Conservation (phyloP, 1,140 invertebrate species). For the Reticulitermes speratus region DNA sequence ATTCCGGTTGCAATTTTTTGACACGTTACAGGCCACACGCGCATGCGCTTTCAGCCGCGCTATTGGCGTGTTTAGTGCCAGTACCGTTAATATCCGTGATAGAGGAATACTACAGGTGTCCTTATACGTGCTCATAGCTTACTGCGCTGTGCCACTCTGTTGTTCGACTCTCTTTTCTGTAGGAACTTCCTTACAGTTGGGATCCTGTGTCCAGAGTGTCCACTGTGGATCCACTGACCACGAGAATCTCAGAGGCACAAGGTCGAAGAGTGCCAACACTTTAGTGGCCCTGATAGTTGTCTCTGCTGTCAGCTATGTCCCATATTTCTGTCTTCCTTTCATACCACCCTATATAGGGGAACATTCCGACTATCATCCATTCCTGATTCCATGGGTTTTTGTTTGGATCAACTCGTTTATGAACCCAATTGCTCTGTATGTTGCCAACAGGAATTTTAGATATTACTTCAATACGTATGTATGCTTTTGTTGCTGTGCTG, state of each 20-base stretch:
- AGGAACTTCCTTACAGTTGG: neutral
- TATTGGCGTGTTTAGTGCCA: neutral
- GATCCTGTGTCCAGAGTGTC: neutral
- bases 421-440: neutral
- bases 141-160: neutral
- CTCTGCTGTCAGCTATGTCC: neutral
- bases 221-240: neutral
- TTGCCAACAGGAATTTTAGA: neutral
- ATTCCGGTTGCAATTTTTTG: neutral
- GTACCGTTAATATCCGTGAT: neutral
- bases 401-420: neutral
- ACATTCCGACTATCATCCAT: neutral
- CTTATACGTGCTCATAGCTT: neutral
- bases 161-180: neutral
- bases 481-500: neutral
- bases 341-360: neutral
- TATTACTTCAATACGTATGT: neutral
- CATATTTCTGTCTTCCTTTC: neutral
- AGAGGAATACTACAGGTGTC: neutral
- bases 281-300: neutral
- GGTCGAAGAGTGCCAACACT: neutral
- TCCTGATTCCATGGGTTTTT: neutral
- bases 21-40: neutral
- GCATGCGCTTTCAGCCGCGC: neutral
- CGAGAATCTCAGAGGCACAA: neutral